Conservation (phyloP, 2,113 vertebrate species). For the Taurulus bubalis region DNA sequence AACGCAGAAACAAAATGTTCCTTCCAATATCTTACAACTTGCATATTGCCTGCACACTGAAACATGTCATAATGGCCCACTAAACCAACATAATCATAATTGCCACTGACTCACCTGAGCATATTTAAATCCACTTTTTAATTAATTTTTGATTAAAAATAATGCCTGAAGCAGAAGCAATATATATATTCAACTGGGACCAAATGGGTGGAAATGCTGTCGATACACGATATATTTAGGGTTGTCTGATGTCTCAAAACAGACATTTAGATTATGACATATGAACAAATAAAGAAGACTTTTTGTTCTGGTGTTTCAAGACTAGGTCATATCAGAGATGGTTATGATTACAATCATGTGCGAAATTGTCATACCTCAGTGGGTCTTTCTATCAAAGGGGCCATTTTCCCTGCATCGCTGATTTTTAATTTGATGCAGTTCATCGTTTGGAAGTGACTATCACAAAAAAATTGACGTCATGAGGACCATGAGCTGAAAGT, state of each 20-base stretch:
- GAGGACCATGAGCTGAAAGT: neutral
- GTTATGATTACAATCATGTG: conserved; percentile 34
- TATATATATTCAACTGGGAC: neutral
- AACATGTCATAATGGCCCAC: neutral
- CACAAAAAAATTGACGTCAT: neutral
- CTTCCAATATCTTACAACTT: neutral
- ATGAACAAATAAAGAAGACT: conserved; percentile 15
- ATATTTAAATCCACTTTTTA: conserved; percentile 26
- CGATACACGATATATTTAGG: neutral
- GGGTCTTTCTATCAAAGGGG: conserved; percentile 33
- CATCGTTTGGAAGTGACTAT: conserved; percentile 17
- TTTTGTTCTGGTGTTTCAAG: conserved; percentile 32
- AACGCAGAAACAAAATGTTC: neutral
- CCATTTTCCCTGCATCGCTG: conserved; percentile 39
- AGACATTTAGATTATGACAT: conserved; percentile 22
- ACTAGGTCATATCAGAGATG: conserved; percentile 32
- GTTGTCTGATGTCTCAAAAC: conserved; percentile 25
- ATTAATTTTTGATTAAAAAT: conserved; percentile 42
- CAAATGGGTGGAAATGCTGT: neutral
- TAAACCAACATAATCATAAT: conserved; percentile 12
- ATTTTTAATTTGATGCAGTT: conserved; percentile 60
- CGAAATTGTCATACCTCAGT: conserved; percentile 52
- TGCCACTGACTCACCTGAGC: conserved; percentile 1
- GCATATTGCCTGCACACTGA: neutral
- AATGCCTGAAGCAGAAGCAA: conserved; percentile 1